Base-by-base conservation (phyloP, 2,113 vertebrate genomes). In the Pluvianellus socialis region DNA sequence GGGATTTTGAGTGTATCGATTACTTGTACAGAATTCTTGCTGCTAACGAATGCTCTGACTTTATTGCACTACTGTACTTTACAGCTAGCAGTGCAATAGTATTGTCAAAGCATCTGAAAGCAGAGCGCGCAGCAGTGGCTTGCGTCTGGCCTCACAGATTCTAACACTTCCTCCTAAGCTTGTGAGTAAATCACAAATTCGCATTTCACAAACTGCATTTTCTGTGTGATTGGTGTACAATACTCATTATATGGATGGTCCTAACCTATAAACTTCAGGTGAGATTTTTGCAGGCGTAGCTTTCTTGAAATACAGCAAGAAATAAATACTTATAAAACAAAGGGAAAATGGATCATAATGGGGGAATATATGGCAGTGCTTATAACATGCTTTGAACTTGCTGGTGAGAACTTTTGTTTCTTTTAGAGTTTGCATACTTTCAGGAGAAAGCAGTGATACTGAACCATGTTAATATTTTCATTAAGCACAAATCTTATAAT, bases 41-140 rank as follows among this genome's bases (percentile, higher is more conserved):
- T 99, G 98, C 98, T 98, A 83, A 97, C 99, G 96, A 98, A 97
- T 98, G 99, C 99, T 99, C 99, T 99, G 99, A 99, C 99, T 99
- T 99, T 99, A 99, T 99, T 99, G 99, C 99, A 99, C 99, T 99
- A 99, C 99, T 99, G 99, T 99, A 98, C 96, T 98, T 98, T 98
- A 98, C 99, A 99, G 98, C 98, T 98, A 99, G 99, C 99, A 99
- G 99, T 99, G 99, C 99, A 99, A 99, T 99, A 99, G 99, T 99
- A 99, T 99, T 99, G 99, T 99, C 99, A 99, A 99, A 99, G 99
- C 99, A 98, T 99, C 98, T 98, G 99, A 97, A 82, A 98, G 98
- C 98, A 98, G 99, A 94, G 84, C 26, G 38, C 9, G 68, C 98
- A 68, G 79, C 98, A 61, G 55, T 71, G 88, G 74, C 81, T 74